Conservation (phyloP, 2,797 vertebrate species). For the Arctocebus calabarensis region DNA sequence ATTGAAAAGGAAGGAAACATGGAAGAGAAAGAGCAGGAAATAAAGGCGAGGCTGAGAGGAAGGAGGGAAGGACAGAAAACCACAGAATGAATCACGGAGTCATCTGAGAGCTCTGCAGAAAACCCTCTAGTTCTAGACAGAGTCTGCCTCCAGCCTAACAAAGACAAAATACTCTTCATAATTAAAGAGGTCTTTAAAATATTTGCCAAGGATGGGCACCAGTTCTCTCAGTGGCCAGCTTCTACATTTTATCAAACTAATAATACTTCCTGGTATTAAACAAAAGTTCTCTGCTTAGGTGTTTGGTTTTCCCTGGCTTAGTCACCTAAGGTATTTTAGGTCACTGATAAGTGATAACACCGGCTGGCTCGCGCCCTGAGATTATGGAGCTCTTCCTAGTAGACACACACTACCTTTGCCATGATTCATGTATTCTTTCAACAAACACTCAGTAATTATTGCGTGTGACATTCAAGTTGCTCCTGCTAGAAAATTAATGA, state of each 20-base stretch:
- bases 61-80: not conserved
- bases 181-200: not conserved
- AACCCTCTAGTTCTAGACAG: not conserved
- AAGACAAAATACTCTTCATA: not conserved
- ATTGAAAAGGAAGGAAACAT: not conserved
- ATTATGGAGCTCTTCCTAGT: not conserved
- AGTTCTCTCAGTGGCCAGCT: not conserved
- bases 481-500: not conserved
- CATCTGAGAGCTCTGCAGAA: conserved; percentile 9
- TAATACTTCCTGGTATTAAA: not conserved
- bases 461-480: conserved; percentile 10
- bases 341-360: not conserved
- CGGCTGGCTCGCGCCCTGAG: not conserved
- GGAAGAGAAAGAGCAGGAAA: not conserved
- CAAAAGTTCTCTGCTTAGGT: not conserved
- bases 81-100: not conserved
- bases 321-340: not conserved
- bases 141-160: not conserved
- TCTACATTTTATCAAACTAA: not conserved
- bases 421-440: conserved; percentile 29
- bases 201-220: not conserved
- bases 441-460: conserved; percentile 34
- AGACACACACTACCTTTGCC: conserved; percentile 3
- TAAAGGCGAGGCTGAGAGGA: not conserved
- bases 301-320: conserved; percentile 9